Base-by-base conservation (phyloP, 2,888 invertebrate species). In the Pyrgus malvae region DNA sequence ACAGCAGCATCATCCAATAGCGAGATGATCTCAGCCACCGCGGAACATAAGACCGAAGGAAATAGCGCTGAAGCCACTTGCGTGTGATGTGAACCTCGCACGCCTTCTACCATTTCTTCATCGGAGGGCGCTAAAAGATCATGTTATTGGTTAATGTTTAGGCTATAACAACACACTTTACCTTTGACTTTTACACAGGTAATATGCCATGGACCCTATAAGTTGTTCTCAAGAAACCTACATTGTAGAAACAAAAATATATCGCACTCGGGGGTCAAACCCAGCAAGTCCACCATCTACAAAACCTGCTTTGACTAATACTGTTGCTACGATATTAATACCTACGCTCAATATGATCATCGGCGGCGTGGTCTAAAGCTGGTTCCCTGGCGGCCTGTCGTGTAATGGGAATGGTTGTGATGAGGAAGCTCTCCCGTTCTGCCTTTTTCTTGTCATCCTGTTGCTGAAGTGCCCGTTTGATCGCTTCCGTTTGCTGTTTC, bases 401-500 rank as follows among this genome's bases (percentile, higher is more conserved):
- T 0, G 96, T 97, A 16, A 99, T 97, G 0, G 99, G 97, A 67
- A 99, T 98, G 0, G 98, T 97, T 2, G 98, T 98, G 60, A 99
- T 96, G 35, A 97, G 93, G 78, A 98, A 99, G 68, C 97, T 97
- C 80, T 99, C 98, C 9, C 99, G 88, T 74, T 98, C 98, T n/a
- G 95, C 95, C 5, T 98, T 91, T 76, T 97, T 96, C 72, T 98
- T 97, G 74, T 99, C 99, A 72, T 99, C 98, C 66, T 99, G 97
- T 33, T 98, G 98, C 74, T 98, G 96, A 12, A 99, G 87, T 0
- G 99, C 99, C 81, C 95, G 94, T 70, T 98, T 96, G 55, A 99
- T 98, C 57, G 99, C 94, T 85, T 99, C 99, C 14, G 99, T 99
- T 83, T 99, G 99, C 79, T 99, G 99, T 79, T 99, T 99, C 77